phyloP scores from a whole-genome alignment of 2,113 vertebrate genomes.

The Ciconia stormi region DNA sequence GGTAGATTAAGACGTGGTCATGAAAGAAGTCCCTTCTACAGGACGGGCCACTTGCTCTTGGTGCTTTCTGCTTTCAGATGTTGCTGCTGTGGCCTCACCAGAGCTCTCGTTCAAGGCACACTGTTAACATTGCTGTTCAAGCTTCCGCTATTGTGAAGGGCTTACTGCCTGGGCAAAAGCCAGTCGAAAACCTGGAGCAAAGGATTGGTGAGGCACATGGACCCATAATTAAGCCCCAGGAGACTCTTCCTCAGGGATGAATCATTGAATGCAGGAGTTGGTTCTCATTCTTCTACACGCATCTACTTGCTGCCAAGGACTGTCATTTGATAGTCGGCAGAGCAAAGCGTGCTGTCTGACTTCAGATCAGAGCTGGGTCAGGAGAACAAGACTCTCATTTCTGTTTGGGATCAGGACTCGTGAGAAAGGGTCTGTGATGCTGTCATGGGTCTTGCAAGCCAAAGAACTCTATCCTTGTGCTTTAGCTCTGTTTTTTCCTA shows the following conservation, averaged over 20 bases:
- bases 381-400: not conserved
- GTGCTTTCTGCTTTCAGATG: not conserved
- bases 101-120: not conserved
- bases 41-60: not conserved
- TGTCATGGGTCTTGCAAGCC: not conserved
- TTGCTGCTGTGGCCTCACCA: not conserved
- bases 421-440: not conserved
- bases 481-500: not conserved
- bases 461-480: not conserved
- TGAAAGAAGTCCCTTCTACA: not conserved
- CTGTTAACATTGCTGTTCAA: not conserved
- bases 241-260: not conserved
- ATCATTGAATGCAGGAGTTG: not conserved
- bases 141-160: not conserved
- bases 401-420: not conserved
- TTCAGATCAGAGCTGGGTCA: not conserved
- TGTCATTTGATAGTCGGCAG: not conserved
- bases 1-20: not conserved
- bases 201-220: not conserved
- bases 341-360: not conserved
- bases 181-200: not conserved
- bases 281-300: not conserved
- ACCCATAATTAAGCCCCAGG: not conserved
- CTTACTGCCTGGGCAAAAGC: not conserved
- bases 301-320: not conserved